Evolutionary conservation across 2,113 vertebrate genomes (phyloP).

Genomic region (Anthoscopus minutus): DNA sequence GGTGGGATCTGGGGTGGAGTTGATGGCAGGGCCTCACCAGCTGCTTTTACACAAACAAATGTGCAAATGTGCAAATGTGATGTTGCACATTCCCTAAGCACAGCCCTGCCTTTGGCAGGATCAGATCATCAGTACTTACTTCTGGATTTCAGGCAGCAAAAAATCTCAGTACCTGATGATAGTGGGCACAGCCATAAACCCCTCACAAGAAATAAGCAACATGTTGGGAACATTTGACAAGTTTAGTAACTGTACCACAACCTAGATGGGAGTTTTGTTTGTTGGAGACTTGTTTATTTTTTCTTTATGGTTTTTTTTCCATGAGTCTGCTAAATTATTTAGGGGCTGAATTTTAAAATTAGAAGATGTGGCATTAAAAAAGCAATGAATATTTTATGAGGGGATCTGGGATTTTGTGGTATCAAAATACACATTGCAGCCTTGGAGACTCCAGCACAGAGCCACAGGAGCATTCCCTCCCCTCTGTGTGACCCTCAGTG

Average conservation of each 20-base stretch:
- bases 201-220: neutral
- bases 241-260: neutral
- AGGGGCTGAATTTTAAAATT: slow-evolving; percentile 56
- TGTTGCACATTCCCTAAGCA: neutral
- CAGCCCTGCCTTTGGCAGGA: neutral
- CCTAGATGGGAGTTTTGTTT: neutral
- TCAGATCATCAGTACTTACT: neutral
- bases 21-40: neutral
- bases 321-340: slow-evolving; percentile 59
- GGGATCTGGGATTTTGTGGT: slow-evolving; percentile 31
- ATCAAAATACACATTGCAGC: slow-evolving; percentile 4
- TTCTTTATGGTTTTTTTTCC: neutral
- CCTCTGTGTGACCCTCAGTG: neutral
- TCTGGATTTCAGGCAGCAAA: neutral
- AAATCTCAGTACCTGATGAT: neutral
- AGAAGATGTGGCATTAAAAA: slow-evolving; percentile 40
- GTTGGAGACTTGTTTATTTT: neutral
- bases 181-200: neutral
- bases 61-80: accelerated
- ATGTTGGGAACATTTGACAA: neutral
- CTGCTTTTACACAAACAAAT: neutral
- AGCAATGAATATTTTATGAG: slow-evolving; percentile 40
- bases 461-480: neutral
- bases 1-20: neutral
- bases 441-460: neutral